A percentile compares a stretch with the other conserved stretches of the same genome.
These are phyloP conservation scores for Agonopterix heracliana DNA, from an alignment of 2,888 invertebrate species.

Conservation along the genomic window DNA sequence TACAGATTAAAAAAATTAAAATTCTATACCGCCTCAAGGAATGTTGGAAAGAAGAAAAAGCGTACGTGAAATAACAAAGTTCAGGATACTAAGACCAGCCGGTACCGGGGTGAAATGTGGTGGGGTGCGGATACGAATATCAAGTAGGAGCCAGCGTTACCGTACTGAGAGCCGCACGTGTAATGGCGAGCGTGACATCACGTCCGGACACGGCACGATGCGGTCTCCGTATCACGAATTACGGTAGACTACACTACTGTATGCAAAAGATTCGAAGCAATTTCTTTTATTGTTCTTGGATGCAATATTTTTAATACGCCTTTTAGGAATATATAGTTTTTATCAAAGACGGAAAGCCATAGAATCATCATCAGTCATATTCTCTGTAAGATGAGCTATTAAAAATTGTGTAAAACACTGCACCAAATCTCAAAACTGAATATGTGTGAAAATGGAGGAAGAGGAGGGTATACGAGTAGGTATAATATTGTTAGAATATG, in stretches of 20 bases:
- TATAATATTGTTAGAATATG: too few relatives aligned
- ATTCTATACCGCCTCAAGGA: background rate
- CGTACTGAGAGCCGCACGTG: constrained; percentile 27
- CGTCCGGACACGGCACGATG: constrained; percentile 37
- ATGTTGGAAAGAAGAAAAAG: constrained; percentile 24
- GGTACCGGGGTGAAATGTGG: constrained; percentile 61
- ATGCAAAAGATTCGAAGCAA: constrained; percentile 21
- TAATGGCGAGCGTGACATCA: constrained; percentile 55
- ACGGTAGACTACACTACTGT: constrained; percentile 26
- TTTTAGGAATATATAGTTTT: too few relatives aligned
- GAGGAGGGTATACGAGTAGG: too few relatives aligned
- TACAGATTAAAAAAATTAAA: too few relatives aligned
- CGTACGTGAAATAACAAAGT: constrained; percentile 54
- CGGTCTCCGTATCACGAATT: constrained; percentile 39
- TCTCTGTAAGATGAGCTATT: too few relatives aligned
- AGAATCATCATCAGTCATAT: too few relatives aligned
- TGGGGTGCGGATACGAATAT: constrained; percentile 48
- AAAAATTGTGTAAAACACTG: too few relatives aligned
- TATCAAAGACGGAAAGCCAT: too few relatives aligned
- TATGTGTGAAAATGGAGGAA: too few relatives aligned
- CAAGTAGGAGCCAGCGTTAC: constrained; percentile 37
- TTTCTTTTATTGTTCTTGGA: too few relatives aligned
- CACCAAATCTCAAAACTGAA: too few relatives aligned
- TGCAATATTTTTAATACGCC: too few relatives aligned
- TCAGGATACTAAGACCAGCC: constrained; percentile 52